These are phyloP conservation scores for Lagenorhynchus albirostris DNA, from an alignment of 2,113 vertebrate genomes.

Conservation along the genomic window DNA sequence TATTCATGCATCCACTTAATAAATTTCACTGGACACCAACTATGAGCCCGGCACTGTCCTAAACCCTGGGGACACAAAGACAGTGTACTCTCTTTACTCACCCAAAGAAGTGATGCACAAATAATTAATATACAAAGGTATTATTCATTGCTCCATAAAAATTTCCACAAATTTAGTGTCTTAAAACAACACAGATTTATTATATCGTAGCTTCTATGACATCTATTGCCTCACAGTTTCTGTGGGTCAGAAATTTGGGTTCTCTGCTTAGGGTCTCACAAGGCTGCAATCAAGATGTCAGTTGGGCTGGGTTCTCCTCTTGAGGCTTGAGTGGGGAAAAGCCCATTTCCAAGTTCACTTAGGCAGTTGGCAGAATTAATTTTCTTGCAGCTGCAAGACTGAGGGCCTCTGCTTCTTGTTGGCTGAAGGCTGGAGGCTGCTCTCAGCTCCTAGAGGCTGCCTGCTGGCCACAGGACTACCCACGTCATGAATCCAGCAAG, in stretches of 20 bases:
- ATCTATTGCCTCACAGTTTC: background rate
- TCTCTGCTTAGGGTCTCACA: background rate
- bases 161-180: background rate
- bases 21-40: background rate
- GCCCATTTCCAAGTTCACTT: background rate
- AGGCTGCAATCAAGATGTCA: background rate
- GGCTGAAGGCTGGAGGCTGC: background rate
- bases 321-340: background rate
- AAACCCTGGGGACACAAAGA: background rate
- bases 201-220: background rate
- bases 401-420: background rate
- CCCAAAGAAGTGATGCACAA: background rate
- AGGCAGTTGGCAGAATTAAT: background rate
- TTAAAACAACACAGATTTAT: background rate
- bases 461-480: fast-evolving
- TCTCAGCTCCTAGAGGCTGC: background rate
- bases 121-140: background rate
- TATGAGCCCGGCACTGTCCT: background rate
- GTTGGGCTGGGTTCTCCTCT: background rate
- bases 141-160: background rate
- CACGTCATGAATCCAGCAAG: no score
- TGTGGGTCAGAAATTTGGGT: background rate
- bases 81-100: background rate
- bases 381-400: background rate
- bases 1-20: background rate